Evolutionary conservation across 2,113 vertebrate genomes (phyloP).

Genomic region (Craseonycteris thonglongyai): DNA sequence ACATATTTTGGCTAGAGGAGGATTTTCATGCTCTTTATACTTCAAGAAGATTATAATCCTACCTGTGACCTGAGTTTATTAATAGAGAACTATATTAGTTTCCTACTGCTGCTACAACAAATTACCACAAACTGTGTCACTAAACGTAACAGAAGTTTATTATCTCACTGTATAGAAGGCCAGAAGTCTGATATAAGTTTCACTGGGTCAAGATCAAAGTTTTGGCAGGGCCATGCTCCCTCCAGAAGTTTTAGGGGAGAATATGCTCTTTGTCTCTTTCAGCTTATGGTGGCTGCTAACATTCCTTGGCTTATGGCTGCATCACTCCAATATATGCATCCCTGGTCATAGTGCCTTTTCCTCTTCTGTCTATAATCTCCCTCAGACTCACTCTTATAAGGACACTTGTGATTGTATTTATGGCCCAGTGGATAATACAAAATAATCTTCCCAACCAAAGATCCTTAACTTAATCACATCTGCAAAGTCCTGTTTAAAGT

Average conservation of each 20-base stretch:
- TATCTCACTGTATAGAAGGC: neutral
- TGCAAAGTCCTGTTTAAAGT: neutral
- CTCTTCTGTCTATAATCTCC: neutral
- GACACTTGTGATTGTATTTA: neutral
- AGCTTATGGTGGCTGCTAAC: neutral
- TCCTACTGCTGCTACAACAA: conserved; percentile 4
- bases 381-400: neutral
- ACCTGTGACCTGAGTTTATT: neutral
- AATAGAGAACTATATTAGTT: neutral
- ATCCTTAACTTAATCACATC: neutral
- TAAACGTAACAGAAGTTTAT: conserved; percentile 7
- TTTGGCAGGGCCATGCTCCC: neutral
- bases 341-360: neutral
- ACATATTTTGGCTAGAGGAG: neutral
- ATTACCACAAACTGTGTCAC: neutral
- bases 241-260: neutral
- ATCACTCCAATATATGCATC: neutral
- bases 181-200: neutral
- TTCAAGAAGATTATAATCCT: neutral
- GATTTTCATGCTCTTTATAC: neutral
- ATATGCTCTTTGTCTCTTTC: neutral
- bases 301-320: neutral
- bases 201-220: conserved; percentile 3
- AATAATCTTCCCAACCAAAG: neutral
- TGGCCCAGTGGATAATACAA: neutral